Evolutionary conservation across 2,888 invertebrate species (phyloP), one percentile per base, ranked within the genome.

Genomic region (Bombylius discolor): DNA sequence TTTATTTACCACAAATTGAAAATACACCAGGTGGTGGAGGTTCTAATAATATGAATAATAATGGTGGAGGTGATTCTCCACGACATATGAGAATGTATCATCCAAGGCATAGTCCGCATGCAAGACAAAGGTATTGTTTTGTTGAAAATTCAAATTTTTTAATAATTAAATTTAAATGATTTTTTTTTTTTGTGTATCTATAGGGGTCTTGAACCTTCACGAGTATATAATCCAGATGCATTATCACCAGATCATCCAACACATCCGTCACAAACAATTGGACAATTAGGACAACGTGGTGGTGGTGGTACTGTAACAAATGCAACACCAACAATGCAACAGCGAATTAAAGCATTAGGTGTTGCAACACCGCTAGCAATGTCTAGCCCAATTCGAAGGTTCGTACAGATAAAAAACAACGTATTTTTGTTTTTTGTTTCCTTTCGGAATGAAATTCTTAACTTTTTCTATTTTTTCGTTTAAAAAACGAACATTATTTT

Each of bases 371-470:
- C 92, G 46, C 79, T 92, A 56, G 88, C 90, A 9, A 81, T 90
- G 79, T 87, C 83, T 77, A 90, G 89, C 77, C 90, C 90, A 58
- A 87, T 90, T 65, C 79, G 90, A 78, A 89, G 90, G 90, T 90
- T 81, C 75, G 75, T 51, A 14, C 23, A 23, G 3, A 23, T 2
- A 23, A 23, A 23, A 23, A 23, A 23, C 1, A 23, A 23, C 23
- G 23, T 23, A 2, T 23, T 23, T 23, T 2, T 23, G 23, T 23
- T 23, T 23, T 23, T 23, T 2, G 23, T 47, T 3, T 33, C 47
- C 12, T 33, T 13, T 33, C 36, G 9, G 6, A 44, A 5, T 52
- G 12, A 52, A 36, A 47, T 47, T 46, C 5, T 34, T 45, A 39
- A 11, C 11, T 6, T 34, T 23, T 49, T 12, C 6, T 4, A 4